Evolutionary conservation across 2,888 invertebrate species (phyloP), one percentile per base, ranked within the genome.

Genomic region (Exocentrus adspersus): DNA sequence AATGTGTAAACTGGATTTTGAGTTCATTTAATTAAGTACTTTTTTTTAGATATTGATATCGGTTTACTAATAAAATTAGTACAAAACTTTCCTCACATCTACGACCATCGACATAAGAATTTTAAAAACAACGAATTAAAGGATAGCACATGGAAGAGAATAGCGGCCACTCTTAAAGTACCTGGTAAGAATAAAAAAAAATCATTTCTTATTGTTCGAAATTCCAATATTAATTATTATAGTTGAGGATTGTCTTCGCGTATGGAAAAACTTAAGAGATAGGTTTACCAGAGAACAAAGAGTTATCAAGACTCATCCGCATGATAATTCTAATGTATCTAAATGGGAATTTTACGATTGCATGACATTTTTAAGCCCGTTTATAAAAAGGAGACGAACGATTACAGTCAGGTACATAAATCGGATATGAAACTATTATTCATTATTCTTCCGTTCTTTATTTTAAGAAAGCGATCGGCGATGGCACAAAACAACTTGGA

Each of bases 251-350:
- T 65, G 65, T 45, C 32, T 54, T 19, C 30, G 62, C 28, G 42
- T 65, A 9, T 65, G 65, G 65, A 65, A 51, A 62, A 62, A 65
- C 46, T 41, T 65, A 28, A 50, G 65, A 46, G 62, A 65, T 17
- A 65, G 52, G 46, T 65, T 56, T 10, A 58, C 58, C 20, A 48
- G 54, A 41, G 65, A 65, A 41, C 57, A 32, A 45, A 42, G 62
- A 51, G n/a, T 21, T 20, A 9, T 20, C 16, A 32, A 51, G 21
- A 45, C 37, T 43, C 30, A 48, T 3, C 28, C 58, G 4, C 21
- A 12, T 10, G 37, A 41, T 41, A 14, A 46, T 20, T 37, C 9
- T 30, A 16, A 4, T 10, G 14, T 54, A n/a, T 59, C 65, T 17
- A 45, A 54, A 17, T 65, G 65, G 65, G 65, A 65, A 37, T 65